phyloP scores from a whole-genome alignment of 2,797 vertebrate genomes.

The Mionectes olivaceus region DNA sequence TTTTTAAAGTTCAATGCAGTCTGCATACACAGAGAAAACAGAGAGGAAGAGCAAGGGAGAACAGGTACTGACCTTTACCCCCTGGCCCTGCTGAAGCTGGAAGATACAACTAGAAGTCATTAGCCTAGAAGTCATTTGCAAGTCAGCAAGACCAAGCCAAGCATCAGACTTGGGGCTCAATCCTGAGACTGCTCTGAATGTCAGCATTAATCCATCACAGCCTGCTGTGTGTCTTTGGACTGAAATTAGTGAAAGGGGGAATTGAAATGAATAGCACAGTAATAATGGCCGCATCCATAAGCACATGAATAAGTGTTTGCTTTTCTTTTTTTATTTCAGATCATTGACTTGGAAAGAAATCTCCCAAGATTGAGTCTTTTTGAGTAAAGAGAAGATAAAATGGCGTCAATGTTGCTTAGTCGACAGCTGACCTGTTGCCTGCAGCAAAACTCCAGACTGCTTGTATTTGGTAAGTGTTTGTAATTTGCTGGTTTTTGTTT shows the following conservation, averaged over 20 bases:
- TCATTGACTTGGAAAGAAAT: not conserved
- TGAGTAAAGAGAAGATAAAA: constrained; percentile 56
- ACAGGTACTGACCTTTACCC: not conserved
- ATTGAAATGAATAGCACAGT: not conserved
- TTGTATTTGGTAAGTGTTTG: constrained; percentile 79
- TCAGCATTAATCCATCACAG: not conserved
- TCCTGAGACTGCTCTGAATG: not conserved
- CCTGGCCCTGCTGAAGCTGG: not conserved
- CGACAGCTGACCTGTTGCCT: constrained; percentile 80
- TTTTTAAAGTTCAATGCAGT: not conserved
- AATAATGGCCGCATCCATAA: not conserved
- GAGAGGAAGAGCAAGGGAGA: not conserved
- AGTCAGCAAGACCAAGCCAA: not conserved
- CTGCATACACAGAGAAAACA: not conserved
- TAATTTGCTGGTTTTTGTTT: not conserved
- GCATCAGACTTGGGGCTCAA: not conserved
- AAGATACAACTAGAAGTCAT: not conserved
- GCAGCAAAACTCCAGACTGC: constrained; percentile 80
- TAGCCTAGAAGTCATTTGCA: not conserved
- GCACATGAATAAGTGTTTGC: not conserved
- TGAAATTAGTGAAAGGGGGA: not conserved
- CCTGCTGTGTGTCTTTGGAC: not conserved
- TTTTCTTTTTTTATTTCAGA: constrained; percentile 27
- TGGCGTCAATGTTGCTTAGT: constrained; percentile 86
- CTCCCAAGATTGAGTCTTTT: not conserved